phyloP scores from a whole-genome alignment of 2,888 invertebrate species.

The Psococerastis gibbosa region DNA sequence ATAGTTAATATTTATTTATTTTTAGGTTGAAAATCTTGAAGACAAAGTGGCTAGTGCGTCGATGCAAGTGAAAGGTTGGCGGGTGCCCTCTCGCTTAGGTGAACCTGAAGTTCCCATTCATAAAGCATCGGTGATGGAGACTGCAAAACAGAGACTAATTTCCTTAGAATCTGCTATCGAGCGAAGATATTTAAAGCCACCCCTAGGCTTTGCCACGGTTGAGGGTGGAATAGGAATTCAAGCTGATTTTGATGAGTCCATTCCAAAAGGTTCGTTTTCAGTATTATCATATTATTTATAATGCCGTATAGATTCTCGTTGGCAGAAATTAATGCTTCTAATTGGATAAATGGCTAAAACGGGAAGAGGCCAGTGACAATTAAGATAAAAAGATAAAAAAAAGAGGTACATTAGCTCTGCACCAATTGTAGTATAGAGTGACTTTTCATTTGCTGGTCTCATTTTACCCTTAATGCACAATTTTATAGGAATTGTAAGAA shows the following conservation, averaged over 20 bases:
- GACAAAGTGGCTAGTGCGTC: conserved; percentile 76
- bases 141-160: conserved; percentile 52
- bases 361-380: too few species aligned
- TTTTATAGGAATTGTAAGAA: too few species aligned
- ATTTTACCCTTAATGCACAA: too few species aligned
- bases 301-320: too few species aligned
- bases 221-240: conserved; percentile 6
- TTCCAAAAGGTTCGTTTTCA: conserved; percentile 7
- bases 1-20: conserved; percentile 12
- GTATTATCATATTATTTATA: too few species aligned
- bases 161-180: conserved; percentile 81
- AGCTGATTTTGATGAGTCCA: conserved; percentile 4
- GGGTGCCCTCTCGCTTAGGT: conserved; percentile 37
- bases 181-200: conserved; percentile 81
- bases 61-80: conserved; percentile 84
- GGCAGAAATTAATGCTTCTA: too few species aligned
- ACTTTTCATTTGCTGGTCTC: too few species aligned
- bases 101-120: conserved; percentile 18
- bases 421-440: too few species aligned
- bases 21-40: conserved; percentile 61
- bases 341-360: too few species aligned
- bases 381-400: too few species aligned
- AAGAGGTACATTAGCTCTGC: too few species aligned
- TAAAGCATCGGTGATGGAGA: conserved; percentile 30
- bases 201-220: conserved; percentile 37